These are phyloP conservation scores for Bruchidius siliquastri DNA, from an alignment of 2,888 invertebrate species.

Conservation along the genomic window DNA sequence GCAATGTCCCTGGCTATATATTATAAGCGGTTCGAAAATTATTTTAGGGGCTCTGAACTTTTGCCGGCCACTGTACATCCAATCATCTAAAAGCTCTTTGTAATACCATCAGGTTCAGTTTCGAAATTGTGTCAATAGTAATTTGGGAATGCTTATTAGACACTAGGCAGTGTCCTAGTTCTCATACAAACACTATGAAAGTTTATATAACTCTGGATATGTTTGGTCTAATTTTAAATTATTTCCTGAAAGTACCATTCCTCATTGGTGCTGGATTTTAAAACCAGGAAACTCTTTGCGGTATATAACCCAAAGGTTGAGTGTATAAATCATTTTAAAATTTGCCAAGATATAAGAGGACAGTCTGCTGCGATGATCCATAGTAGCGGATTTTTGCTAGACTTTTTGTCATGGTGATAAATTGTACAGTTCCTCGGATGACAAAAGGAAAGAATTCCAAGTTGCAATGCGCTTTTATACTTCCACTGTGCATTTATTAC, in stretches of 20 bases:
- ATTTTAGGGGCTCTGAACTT: too few species aligned
- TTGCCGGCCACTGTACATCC: too few species aligned
- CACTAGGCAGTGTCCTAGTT: neutral
- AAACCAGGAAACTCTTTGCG: neutral
- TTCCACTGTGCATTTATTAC: neutral
- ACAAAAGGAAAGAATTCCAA: neutral
- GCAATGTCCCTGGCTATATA: too few species aligned
- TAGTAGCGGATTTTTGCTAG: neutral
- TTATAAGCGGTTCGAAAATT: too few species aligned
- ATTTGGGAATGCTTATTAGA: neutral
- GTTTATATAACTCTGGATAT: neutral
- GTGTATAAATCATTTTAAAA: neutral
- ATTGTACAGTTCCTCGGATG: neutral
- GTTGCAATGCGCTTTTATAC: neutral
- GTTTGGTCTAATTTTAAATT: neutral
- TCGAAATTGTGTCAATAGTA: neutral
- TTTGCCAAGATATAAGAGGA: neutral
- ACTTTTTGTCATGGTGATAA: neutral
- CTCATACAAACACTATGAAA: neutral
- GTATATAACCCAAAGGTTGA: neutral
- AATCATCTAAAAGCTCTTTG: too few species aligned
- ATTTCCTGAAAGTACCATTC: neutral
- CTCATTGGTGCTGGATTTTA: neutral
- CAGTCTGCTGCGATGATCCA: neutral
- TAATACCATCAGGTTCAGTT: too few species aligned